phyloP scores from a whole-genome alignment of 2,113 vertebrate genomes.

The Oxyura jamaicensis region DNA sequence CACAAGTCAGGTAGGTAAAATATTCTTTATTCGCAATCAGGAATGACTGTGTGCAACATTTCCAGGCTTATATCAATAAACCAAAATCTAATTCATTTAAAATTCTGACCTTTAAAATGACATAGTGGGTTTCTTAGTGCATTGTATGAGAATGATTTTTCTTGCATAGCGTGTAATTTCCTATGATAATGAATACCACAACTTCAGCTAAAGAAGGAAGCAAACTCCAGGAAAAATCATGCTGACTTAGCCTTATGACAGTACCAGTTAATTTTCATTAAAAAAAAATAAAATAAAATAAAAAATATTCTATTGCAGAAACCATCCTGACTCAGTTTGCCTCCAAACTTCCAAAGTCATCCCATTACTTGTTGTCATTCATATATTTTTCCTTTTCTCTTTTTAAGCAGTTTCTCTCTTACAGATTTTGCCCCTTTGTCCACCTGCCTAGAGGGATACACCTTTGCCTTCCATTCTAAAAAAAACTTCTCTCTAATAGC shows the following conservation, averaged over 20 bases:
- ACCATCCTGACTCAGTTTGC: background rate
- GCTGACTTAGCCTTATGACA: background rate
- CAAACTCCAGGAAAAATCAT: background rate
- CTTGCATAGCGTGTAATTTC: conserved; percentile 9
- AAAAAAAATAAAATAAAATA: background rate
- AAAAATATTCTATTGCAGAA: background rate
- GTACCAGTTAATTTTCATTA: background rate
- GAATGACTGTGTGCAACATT: background rate
- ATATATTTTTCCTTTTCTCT: background rate
- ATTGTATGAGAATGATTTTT: background rate
- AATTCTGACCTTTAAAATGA: conserved; percentile 37
- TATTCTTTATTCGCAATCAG: background rate
- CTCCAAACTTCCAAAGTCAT: background rate
- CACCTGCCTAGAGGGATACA: background rate
- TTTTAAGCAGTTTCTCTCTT: background rate
- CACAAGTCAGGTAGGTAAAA: background rate
- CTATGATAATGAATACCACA: background rate
- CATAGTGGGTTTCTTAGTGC: conserved; percentile 2
- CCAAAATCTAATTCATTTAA: background rate
- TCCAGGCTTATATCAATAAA: background rate
- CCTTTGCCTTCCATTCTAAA: background rate
- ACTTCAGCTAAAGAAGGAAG: conserved; percentile 9
- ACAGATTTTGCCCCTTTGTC: background rate
- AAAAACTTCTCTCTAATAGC: background rate
- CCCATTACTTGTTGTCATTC: background rate